Conservation (phyloP, 2,113 vertebrate genomes). For the zebrafish (Danio rerio) region DNA sequence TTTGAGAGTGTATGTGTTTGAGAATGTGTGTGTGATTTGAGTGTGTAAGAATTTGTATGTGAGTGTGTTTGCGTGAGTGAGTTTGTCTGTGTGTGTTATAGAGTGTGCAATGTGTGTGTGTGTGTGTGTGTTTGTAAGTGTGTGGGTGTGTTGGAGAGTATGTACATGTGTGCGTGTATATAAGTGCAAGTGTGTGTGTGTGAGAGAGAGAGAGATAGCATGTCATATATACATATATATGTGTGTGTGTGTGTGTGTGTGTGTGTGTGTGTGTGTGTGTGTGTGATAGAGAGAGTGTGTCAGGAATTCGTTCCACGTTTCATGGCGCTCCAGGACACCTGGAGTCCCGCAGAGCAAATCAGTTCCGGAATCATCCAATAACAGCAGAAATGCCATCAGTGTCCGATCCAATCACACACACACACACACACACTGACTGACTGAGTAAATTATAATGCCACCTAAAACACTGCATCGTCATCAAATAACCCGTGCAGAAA, state of each 20-base stretch:
- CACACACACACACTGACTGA: neutral
- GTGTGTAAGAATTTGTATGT: no score
- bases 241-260: neutral
- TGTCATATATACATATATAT: neutral
- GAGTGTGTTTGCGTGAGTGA: no score
- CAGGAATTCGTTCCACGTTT: slow-evolving; percentile 45
- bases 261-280: slow-evolving; percentile 13
- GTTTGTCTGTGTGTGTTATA: no score
- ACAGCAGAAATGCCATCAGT: slow-evolving; percentile 30
- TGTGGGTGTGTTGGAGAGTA: no score
- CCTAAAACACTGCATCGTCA: no score
- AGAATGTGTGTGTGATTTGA: no score
- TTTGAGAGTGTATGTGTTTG: no score
- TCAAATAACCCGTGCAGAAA: no score
- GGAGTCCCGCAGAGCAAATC: slow-evolving; percentile 24
- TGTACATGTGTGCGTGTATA: no score
- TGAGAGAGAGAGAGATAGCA: neutral
- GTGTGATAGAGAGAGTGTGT: neutral
- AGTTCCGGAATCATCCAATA: neutral
- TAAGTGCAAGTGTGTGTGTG: neutral
- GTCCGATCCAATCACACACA: neutral
- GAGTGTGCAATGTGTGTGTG: no score
- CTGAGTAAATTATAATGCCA: no score
- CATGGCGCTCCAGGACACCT: slow-evolving; percentile 33
- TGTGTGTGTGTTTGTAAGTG: no score